These are phyloP conservation scores for Babylonia areolata DNA, from an alignment of 1,140 invertebrate genomes.

Conservation along the genomic window DNA sequence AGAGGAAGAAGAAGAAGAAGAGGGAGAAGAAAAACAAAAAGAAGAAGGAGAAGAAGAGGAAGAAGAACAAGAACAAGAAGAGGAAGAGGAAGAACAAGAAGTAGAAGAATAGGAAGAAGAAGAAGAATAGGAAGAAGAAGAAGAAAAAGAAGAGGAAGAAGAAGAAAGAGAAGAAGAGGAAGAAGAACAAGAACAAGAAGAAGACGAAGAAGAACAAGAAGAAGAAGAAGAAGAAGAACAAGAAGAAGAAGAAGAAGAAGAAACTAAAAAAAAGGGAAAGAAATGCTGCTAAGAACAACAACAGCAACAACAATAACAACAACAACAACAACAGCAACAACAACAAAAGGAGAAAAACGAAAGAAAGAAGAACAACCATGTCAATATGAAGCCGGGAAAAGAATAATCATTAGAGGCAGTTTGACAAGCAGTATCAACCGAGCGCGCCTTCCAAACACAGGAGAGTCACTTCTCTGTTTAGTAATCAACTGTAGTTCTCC, in stretches of 20 bases:
- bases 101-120: neutral
- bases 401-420: neutral
- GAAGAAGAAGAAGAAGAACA: neutral
- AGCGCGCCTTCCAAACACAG: neutral
- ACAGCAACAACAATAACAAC: neutral
- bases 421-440: neutral
- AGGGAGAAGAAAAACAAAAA: neutral
- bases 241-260: too few relatives aligned
- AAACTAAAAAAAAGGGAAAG: too few relatives aligned
- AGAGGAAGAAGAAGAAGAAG: neutral
- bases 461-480: neutral
- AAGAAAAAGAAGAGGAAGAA: neutral
- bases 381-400: neutral
- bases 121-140: neutral
- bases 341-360: too few relatives aligned
- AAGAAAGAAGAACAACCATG: neutral
- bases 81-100: neutral
- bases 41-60: neutral
- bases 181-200: neutral
- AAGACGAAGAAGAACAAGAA: slow-evolving; percentile 15
- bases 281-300: too few relatives aligned
- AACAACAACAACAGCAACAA: neutral
- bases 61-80: neutral
- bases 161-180: neutral
- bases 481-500: too few relatives aligned